Evolutionary conservation across 2,888 invertebrate genomes (phyloP).

Genomic region (Tetragnatha montana): DNA sequence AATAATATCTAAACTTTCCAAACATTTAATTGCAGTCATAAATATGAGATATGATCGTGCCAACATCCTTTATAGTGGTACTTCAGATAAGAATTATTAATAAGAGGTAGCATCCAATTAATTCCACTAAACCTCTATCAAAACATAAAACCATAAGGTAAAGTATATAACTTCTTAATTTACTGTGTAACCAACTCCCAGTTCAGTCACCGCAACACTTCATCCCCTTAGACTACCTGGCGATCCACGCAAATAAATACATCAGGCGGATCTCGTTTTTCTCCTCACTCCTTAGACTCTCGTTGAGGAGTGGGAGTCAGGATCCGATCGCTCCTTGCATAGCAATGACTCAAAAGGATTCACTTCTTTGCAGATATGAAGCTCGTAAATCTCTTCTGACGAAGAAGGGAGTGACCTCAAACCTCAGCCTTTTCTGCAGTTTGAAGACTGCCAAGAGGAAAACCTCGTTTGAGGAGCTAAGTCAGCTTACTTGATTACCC

Average conservation of each 20-base stretch:
- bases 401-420: conserved; percentile 39
- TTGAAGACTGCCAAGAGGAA: conserved; percentile 19
- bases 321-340: conserved; percentile 30
- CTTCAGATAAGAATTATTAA: too few relatives aligned
- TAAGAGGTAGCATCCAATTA: too few relatives aligned
- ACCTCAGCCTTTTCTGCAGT: conserved; percentile 1
- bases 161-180: not conserved
- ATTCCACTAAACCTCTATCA: too few relatives aligned
- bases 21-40: too few relatives aligned
- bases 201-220: not conserved
- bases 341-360: conserved; percentile 44
- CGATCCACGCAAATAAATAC: not conserved
- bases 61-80: too few relatives aligned
- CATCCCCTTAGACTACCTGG: not conserved
- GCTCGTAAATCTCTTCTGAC: conserved; percentile 34
- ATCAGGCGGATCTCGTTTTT: conserved; percentile 10
- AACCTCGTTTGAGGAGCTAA: conserved; percentile 10
- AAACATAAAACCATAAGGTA: not conserved
- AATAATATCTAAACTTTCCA: too few relatives aligned
- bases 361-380: conserved; percentile 9
- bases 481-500: conserved; percentile 1
- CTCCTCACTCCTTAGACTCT: conserved; percentile 7
- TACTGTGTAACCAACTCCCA: not conserved
- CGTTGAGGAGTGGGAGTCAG: conserved; percentile 22
- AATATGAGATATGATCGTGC: too few relatives aligned